Conservation (phyloP, 2,888 invertebrate genomes). For the Megamerina dolium region DNA sequence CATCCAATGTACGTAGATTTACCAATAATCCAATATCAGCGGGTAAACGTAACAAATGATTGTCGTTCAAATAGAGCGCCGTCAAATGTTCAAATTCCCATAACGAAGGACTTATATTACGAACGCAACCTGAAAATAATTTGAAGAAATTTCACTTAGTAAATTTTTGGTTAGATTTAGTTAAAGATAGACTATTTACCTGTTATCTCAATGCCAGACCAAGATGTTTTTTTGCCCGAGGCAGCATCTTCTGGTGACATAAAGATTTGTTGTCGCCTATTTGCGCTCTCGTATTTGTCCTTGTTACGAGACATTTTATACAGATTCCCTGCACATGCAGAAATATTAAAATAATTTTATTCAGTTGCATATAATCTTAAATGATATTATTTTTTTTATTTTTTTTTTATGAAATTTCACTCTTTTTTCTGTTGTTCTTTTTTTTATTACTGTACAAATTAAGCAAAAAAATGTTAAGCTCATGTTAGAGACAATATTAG, state of each 20-base stretch:
- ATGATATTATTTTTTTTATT: no score
- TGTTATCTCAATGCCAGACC: slow-evolving; percentile 87
- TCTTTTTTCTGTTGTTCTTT: no score
- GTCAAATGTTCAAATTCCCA: slow-evolving; percentile 91
- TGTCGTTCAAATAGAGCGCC: slow-evolving; percentile 92
- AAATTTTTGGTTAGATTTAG: background rate
- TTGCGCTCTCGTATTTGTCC: slow-evolving; percentile 82
- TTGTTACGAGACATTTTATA: slow-evolving; percentile 67
- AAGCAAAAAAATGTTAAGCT: slow-evolving; percentile 30
- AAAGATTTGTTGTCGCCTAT: slow-evolving; percentile 79
- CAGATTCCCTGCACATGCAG: slow-evolving; percentile 37
- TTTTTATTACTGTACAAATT: background rate
- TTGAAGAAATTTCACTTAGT: slow-evolving; percentile 2
- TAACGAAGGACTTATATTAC: slow-evolving; percentile 85
- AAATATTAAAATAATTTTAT: background rate
- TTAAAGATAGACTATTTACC: slow-evolving; percentile 44
- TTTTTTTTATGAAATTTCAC: no score
- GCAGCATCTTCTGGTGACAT: slow-evolving; percentile 91
- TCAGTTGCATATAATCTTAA: no score
- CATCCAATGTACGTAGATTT: slow-evolving; percentile 82
- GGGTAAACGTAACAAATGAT: slow-evolving; percentile 85
- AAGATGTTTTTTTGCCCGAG: slow-evolving; percentile 85
- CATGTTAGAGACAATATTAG: slow-evolving; percentile 37
- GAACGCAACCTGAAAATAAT: slow-evolving; percentile 71
- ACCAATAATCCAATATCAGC: slow-evolving; percentile 80